A percentile compares a stretch with the other conserved stretches of the same genome.
Conservation (phyloP, 2,888 invertebrate species). For the Falcaria lacertinaria region DNA sequence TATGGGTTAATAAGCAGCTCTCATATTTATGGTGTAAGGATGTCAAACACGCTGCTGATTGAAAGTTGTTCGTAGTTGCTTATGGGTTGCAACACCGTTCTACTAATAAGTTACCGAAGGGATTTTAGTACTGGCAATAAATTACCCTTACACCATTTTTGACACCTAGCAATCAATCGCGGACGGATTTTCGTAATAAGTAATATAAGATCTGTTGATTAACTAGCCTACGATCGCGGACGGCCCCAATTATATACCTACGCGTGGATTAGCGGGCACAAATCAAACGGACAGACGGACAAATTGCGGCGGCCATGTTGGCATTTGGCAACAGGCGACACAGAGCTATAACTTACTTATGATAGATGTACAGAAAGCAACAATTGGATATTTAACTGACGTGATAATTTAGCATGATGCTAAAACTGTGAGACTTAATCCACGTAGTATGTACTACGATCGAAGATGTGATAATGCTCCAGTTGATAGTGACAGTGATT, state of each 20-base stretch:
- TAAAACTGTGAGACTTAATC: background rate
- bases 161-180: no score
- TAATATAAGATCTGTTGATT: conserved; percentile 3
- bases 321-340: conserved; percentile 35
- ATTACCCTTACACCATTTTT: background rate
- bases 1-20: no score
- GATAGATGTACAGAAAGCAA: conserved; percentile 9
- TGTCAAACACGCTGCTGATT: no score
- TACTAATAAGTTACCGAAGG: background rate
- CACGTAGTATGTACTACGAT: no score
- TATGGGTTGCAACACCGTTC: no score
- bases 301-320: conserved; percentile 35
- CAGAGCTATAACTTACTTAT: conserved; percentile 36
- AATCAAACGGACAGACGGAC: conserved; percentile 43
- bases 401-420: background rate
- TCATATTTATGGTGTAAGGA: no score
- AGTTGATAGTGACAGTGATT: no score
- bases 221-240: conserved; percentile 25
- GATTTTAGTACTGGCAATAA: background rate
- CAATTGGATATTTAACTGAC: background rate
- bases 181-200: no score
- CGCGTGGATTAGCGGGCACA: conserved; percentile 31
- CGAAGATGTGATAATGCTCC: no score
- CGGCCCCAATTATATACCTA: conserved; percentile 43
- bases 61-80: no score